A percentile compares a stretch with the other conserved stretches of the same genome.
phyloP scores from a whole-genome alignment of 2,113 vertebrate species.

The Pangasianodon gigas region DNA sequence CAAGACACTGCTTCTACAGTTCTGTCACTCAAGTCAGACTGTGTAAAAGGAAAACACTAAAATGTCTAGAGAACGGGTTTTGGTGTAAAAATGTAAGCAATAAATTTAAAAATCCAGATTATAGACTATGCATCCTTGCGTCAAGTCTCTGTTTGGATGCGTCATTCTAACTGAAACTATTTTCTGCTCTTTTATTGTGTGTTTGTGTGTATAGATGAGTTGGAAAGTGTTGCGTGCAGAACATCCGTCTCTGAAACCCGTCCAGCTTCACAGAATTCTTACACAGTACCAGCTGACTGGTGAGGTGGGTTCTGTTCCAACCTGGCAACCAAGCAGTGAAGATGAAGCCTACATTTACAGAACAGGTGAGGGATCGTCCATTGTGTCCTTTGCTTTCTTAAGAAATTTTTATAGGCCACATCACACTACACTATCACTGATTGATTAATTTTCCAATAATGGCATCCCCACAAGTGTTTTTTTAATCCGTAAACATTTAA shows the following conservation, averaged over 20 bases:
- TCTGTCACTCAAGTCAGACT: background rate
- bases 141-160: background rate
- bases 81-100: background rate
- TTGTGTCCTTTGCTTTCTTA: background rate
- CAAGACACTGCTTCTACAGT: background rate
- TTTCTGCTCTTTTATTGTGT: background rate
- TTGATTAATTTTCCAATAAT: background rate
- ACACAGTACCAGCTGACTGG: constrained; percentile 86
- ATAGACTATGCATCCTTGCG: background rate
- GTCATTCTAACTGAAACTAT: background rate
- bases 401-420: background rate
- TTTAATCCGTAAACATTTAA: background rate
- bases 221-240: constrained; percentile 80
- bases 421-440: background rate
- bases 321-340: constrained; percentile 82
- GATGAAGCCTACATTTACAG: constrained; percentile 79
- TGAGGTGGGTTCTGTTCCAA: constrained; percentile 76
- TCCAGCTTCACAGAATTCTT: constrained; percentile 87
- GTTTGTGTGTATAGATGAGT: constrained; percentile 73
- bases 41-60: background rate
- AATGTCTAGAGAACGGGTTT: background rate
- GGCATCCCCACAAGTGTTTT: background rate
- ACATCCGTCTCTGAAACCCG: constrained; percentile 81
- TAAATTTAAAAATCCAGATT: background rate
- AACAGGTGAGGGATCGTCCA: constrained; percentile 67